phyloP scores from a whole-genome alignment of 2,797 vertebrate genomes.

The Myotis myotis region DNA sequence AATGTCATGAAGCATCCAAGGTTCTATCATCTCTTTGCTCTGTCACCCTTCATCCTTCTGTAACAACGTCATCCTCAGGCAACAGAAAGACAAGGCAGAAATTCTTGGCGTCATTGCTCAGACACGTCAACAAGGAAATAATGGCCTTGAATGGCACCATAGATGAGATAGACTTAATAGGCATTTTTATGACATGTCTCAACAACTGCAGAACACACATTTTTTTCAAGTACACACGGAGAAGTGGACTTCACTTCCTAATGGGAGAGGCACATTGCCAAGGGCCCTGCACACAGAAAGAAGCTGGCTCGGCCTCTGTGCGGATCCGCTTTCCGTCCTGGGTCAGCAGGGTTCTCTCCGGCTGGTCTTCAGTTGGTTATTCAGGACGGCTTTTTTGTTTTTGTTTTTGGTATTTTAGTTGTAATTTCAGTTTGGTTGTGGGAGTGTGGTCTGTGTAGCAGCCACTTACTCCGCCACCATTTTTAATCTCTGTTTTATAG shows the following conservation, averaged over 20 bases:
- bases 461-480: no score
- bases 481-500: neutral
- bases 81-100: neutral
- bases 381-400: no score
- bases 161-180: neutral
- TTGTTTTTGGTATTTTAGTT: no score
- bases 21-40: neutral
- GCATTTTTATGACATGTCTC: neutral
- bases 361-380: no score
- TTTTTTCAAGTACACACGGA: neutral
- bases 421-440: no score
- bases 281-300: neutral
- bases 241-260: neutral
- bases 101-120: neutral
- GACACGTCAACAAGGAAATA: neutral
- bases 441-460: no score
- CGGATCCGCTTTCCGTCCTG: no score
- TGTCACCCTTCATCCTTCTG: neutral
- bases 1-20: neutral
- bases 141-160: neutral
- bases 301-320: neutral
- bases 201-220: neutral
- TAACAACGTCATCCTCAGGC: neutral
- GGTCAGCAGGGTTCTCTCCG: no score
- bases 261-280: fast-evolving